Evolutionary conservation across 2,797 vertebrate species (phyloP), one percentile per base, ranked within the genome.

Genomic region (Aerospiza tachiro): DNA sequence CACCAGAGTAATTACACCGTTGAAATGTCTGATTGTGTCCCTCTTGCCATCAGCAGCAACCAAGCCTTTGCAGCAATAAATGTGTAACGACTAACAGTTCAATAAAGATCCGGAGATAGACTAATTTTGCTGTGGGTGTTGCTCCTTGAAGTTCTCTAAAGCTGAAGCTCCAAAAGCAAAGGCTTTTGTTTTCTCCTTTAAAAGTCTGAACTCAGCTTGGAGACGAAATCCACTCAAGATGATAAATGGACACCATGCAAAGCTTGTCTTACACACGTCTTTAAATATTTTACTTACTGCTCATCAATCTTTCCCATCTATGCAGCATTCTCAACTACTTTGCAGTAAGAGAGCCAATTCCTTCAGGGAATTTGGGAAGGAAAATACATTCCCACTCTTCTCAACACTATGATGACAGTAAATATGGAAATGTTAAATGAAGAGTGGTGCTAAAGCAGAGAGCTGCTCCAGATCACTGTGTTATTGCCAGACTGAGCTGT

Each of bases 261-360:
- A 88, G 63, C 90, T 95, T 86, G 89, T 89, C 87, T 96, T 93
- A 84, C 72, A 87, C 59, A 73, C 50, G 15, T 94, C 95, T 95
- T 95, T 91, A 97, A 98, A 94, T 96, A 87, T 95, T 95, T 90
- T 93, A 93, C 86, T 97, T 93, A 80, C 84, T 80, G 91, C 86
- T 94, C 75, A 83, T 93, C 86, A 35, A 78, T 92, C 90, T 95
- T 97, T 29, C 75, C 90, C 87, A 80, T 79, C 45, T 40, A 73
- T 10, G 25, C 79, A 90, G 68, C 49, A 62, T 71, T 95, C 86
- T 93, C 92, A 88, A 73, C 85, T 80, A 70, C 78, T 80, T 71
- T 59, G 81, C 91, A 65, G 42, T 15, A 75, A 90, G 26, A 90
- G 70, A 96, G 82, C 66, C 56, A 25, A 85, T 78, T 86, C 89